These are phyloP conservation scores for Aproaerema taeniolella DNA, from an alignment of 2,888 invertebrate species.

Conservation along the genomic window DNA sequence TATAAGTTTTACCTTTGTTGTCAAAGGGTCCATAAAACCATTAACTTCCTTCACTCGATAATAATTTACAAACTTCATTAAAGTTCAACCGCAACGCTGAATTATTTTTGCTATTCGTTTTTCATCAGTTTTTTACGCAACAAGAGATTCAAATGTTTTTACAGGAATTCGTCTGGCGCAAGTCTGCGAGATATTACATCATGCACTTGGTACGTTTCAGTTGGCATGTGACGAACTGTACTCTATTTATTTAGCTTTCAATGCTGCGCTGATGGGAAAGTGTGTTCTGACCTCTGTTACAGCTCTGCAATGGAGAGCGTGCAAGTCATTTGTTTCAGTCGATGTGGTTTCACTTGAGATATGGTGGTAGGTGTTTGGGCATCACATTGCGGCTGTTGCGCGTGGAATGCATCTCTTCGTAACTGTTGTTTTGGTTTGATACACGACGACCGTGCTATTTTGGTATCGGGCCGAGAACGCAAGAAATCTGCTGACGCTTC, in stretches of 20 bases:
- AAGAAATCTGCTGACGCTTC: conserved; percentile 1
- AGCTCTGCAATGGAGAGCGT: conserved; percentile 46
- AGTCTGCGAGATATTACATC: conserved; percentile 61
- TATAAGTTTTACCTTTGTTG: too few relatives aligned
- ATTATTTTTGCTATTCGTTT: background rate
- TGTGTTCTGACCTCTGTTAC: conserved; percentile 9
- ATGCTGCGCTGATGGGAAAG: conserved; percentile 33
- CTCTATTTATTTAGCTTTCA: conserved; percentile 29
- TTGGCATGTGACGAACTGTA: conserved; percentile 9
- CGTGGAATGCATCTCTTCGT: conserved; percentile 37
- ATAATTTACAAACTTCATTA: too few relatives aligned
- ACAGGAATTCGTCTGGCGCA: conserved; percentile 57
- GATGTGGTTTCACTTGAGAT: conserved; percentile 20
- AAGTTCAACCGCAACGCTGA: conserved; percentile 5
- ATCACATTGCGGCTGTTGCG: conserved; percentile 31
- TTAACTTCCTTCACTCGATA: too few relatives aligned
- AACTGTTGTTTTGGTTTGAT: conserved; percentile 27
- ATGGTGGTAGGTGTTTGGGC: conserved; percentile 27
- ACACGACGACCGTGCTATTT: conserved; percentile 25
- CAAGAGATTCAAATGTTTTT: conserved; percentile 39
- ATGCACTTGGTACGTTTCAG: conserved; percentile 32
- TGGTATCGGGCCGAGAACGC: conserved; percentile 3
- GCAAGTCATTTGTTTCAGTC: conserved; percentile 25
- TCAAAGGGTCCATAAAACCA: too few relatives aligned
- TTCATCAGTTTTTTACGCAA: conserved; percentile 11